phyloP scores from a whole-genome alignment of 30 jellyfish, hydroid and myxozoan species.

The Turritopsis rubra region DNA sequence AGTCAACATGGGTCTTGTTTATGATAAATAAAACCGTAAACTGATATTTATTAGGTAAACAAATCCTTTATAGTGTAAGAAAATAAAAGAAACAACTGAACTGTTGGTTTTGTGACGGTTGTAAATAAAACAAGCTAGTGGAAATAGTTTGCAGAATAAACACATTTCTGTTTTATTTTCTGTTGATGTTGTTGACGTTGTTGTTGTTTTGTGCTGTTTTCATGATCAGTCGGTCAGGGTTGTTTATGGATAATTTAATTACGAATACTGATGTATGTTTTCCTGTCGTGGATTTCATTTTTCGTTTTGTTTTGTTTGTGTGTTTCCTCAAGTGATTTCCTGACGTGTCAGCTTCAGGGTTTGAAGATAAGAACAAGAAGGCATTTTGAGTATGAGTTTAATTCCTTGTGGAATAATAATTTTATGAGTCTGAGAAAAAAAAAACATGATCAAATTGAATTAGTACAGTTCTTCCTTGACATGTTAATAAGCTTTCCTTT shows the following conservation, averaged over 20 bases:
- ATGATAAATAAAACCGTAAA: slow-evolving; percentile 1
- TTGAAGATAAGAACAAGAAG: no score
- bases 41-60: slow-evolving; percentile 20
- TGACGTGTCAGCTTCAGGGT: not conserved
- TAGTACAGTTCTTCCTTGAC: no score
- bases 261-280: not conserved
- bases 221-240: not conserved
- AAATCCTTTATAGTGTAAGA: slow-evolving; percentile 1
- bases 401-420: no score
- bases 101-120: slow-evolving; percentile 9
- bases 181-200: slow-evolving; percentile 12
- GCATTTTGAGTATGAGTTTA: no score
- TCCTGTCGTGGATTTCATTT: not conserved
- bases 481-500: no score
- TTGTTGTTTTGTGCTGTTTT: not conserved
- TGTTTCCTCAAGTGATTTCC: not conserved
- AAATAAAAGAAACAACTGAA: not conserved
- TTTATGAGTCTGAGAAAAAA: no score
- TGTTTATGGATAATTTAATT: not conserved
- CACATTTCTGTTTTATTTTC: not conserved
- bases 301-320: not conserved
- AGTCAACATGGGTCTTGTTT: slow-evolving; percentile 14
- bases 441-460: no score
- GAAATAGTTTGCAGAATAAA: not conserved
- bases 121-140: not conserved